These are phyloP conservation scores for Myiozetetes cayanensis DNA, from an alignment of 2,113 vertebrate species.

Conservation along the genomic window DNA sequence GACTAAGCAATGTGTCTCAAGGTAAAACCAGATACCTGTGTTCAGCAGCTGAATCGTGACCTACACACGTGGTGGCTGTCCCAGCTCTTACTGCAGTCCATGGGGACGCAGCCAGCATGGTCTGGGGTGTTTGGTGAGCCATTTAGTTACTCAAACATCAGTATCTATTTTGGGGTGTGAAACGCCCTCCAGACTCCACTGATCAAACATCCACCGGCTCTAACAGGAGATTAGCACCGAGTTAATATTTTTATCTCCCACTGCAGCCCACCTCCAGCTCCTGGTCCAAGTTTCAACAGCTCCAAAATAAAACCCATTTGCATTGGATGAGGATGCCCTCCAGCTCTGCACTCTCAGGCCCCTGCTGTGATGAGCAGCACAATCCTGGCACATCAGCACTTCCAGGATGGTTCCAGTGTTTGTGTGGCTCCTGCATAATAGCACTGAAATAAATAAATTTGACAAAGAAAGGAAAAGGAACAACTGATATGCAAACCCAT, in stretches of 20 bases:
- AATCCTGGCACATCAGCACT: not conserved
- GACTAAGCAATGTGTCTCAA: not conserved
- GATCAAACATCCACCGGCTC: not conserved
- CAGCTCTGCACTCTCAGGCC: not conserved
- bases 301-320: not conserved
- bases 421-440: not conserved
- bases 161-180: not conserved
- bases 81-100: not conserved
- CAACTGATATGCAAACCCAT: not conserved
- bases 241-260: not conserved
- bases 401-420: not conserved
- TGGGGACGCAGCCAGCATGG: rapidly evolving
- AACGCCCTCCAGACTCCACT: not conserved
- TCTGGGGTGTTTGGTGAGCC: not conserved
- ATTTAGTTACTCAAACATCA: not conserved
- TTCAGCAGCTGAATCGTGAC: not conserved
- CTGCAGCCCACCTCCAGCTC: not conserved
- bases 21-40: not conserved
- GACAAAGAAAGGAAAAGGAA: not conserved
- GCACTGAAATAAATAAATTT: not conserved
- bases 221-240: not conserved
- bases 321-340: not conserved
- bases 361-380: not conserved
- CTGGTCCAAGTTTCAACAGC: not conserved
- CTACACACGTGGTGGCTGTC: not conserved